Percentiles rank a stretch among this genome's conserved stretches.
Conservation (phyloP, 30 jellyfish, hydroid and myxozoan species). For the Cassiopea xamachana region DNA sequence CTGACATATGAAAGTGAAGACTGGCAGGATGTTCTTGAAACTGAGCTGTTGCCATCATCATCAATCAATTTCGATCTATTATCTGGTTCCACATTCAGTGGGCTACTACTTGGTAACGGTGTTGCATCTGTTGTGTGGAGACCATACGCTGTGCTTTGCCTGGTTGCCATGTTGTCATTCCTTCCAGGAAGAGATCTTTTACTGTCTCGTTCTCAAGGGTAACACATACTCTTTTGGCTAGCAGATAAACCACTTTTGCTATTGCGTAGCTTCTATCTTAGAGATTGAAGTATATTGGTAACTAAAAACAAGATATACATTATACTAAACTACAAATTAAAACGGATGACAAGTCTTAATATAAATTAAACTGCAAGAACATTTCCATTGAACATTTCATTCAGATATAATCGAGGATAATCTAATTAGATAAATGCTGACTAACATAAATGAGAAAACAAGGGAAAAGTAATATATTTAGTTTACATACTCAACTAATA, state of each 20-base stretch:
- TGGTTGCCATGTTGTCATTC: slow-evolving; percentile 7
- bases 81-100: not conserved
- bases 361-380: too few relatives aligned
- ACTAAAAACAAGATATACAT: not conserved
- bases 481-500: too few relatives aligned
- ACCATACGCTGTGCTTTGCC: slow-evolving; percentile 22
- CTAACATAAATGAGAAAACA: too few relatives aligned
- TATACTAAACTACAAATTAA: not conserved
- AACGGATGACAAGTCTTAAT: too few relatives aligned
- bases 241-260: slow-evolving; percentile 31
- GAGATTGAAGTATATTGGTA: not conserved
- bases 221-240: slow-evolving; percentile 13
- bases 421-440: too few relatives aligned
- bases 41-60: not conserved
- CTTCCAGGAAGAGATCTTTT: slow-evolving; percentile 9
- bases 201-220: slow-evolving; percentile 33
- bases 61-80: not conserved
- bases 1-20: not conserved
- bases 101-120: slow-evolving; percentile 2
- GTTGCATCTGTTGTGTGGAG: slow-evolving; percentile 4
- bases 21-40: slow-evolving; percentile 5
- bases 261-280: not conserved
- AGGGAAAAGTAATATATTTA: too few relatives aligned
- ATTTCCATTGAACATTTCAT: too few relatives aligned
- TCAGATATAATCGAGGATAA: too few relatives aligned